A percentile compares a stretch with the other conserved stretches of the same genome.
Evolutionary conservation across 2,888 invertebrate species (phyloP).

Genomic region (Tholera decimalis): DNA sequence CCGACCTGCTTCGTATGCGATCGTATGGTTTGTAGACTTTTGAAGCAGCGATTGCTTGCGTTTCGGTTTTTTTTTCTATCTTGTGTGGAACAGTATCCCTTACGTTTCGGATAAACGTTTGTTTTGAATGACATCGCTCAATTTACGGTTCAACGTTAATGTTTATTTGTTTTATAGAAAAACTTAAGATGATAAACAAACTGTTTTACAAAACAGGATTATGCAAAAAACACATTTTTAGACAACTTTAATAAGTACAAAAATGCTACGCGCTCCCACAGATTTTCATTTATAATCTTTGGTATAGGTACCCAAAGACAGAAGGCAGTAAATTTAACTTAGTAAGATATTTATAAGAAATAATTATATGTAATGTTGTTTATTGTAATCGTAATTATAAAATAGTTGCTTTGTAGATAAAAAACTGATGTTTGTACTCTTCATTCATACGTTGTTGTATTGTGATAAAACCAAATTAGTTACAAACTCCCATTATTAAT

Average conservation of each 20-base stretch:
- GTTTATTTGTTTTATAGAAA: constrained; percentile 1
- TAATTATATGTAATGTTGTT: no score
- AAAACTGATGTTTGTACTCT: constrained; percentile 4
- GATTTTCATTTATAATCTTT: not conserved
- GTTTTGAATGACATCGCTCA: not conserved
- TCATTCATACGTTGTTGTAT: not conserved
- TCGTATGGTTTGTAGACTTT: constrained; percentile 72
- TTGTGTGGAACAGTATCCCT: not conserved
- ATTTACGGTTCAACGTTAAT: not conserved
- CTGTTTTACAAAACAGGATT: constrained; percentile 1
- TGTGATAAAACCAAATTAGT: constrained; percentile 14
- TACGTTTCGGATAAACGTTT: constrained; percentile 3
- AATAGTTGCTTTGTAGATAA: not conserved
- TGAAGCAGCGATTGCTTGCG: constrained; percentile 37
- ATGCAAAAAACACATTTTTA: constrained; percentile 8
- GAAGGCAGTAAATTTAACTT: no score
- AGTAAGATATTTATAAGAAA: no score
- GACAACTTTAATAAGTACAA: not conserved
- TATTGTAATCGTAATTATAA: not conserved
- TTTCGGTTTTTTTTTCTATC: constrained; percentile 11
- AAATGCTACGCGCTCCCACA: constrained; percentile 2
- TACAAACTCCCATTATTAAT: constrained; percentile 2
- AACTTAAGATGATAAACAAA: not conserved
- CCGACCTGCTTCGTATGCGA: constrained; percentile 64
- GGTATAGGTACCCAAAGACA: no score